Evolutionary conservation across 2,797 vertebrate species (phyloP).

Genomic region (Trichosurus vulpecula): DNA sequence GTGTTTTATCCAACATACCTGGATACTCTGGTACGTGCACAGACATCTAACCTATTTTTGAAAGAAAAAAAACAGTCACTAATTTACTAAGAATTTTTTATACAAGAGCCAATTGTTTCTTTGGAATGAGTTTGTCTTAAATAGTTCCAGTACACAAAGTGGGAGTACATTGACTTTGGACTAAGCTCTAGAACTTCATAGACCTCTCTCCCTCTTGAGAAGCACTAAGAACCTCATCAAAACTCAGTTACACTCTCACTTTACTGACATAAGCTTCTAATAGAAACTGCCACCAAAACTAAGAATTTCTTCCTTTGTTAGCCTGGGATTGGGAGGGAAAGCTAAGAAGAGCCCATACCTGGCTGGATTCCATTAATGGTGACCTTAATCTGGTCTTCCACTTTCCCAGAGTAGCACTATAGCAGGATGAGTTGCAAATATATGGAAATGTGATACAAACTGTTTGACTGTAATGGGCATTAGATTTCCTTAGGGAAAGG

Average conservation of each 20-base stretch:
- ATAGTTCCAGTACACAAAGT: neutral
- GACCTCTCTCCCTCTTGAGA: neutral
- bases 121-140: neutral
- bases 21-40: neutral
- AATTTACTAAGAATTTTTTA: neutral
- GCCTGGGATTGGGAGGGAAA: neutral
- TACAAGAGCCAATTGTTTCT: neutral
- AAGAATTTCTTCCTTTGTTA: neutral
- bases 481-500: neutral
- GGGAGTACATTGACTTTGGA: neutral
- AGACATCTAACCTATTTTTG: neutral
- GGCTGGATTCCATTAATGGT: neutral
- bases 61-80: neutral
- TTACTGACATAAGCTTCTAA: neutral
- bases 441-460: neutral
- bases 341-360: neutral
- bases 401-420: neutral
- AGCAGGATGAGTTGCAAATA: neutral
- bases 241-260: neutral
- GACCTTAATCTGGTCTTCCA: neutral
- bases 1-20: neutral
- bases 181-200: neutral
- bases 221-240: neutral
- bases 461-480: neutral
- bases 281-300: neutral